Base-by-base conservation (phyloP, 2,113 vertebrate genomes). In the Conger conger region DNA sequence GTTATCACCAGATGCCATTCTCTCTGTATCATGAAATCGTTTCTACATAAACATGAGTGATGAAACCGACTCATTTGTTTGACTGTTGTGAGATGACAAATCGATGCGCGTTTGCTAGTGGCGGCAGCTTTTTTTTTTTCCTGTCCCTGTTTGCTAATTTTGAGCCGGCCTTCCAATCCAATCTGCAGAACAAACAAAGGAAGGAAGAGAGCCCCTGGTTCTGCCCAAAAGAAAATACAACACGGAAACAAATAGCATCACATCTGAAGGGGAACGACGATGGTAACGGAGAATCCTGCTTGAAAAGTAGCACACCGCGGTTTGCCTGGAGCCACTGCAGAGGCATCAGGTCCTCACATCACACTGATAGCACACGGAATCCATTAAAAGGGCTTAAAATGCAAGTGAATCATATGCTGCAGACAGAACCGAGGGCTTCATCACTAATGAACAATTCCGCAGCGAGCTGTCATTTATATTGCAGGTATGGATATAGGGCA, bases 401-500 rank as follows among this genome's bases (percentile, higher is more conserved):
- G 9, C 68, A n/a, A 73, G 68, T 13, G 68, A 73, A 73, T 73
- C 68, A 73, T 30, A 33, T 13, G 6, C 68, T 73, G 1, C n/a
- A 73, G n/a, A 30, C n/a, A 73, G 27, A 33, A n/a, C 27, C 33
- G 68, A 73, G 68, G 68, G 27, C 68, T 73, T 73, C n/a, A 73
- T 33, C n/a, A 27, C 27, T 73, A 73, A 73, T 73, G 68, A 73
- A 73, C 68, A 73, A 73, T 73, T 73, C 68, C 30, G n/a, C 68
- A 73, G 2, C 23, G n/a, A 73, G 68, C n/a, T 73, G 68, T 73
- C 68, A 73, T 73, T 73, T 73, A 73, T 73, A 30, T 73, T 73
- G 68, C 68, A 73, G 68, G 68, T 33, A 33, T 33, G n/a, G 68
- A 73, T n/a, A 73, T 73, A 73, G 5, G n/a, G 68, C 68, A 73